Evolutionary conservation across 1,140 invertebrate genomes (phyloP).

Genomic region (Polypedilum vanderplanki): DNA sequence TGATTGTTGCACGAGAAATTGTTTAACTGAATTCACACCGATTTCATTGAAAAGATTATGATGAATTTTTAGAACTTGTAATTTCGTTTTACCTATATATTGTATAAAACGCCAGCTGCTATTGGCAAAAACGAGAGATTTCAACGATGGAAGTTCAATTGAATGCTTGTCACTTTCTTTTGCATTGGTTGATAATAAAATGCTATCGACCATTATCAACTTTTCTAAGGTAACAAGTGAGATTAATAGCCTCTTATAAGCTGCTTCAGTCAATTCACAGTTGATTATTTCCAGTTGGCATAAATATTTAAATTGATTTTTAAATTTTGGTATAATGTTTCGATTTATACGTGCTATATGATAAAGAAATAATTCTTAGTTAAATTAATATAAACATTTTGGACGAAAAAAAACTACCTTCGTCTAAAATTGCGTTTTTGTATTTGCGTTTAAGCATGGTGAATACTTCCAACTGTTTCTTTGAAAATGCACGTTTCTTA

Average conservation of each 20-base stretch:
- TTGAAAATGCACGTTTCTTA: background rate
- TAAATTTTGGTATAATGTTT: too few relatives aligned
- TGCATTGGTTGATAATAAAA: too few relatives aligned
- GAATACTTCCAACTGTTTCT: background rate
- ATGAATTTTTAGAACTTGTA: background rate
- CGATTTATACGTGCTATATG: too few relatives aligned
- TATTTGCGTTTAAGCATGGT: background rate
- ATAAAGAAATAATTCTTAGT: background rate
- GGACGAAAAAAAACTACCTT: background rate
- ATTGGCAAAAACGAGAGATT: background rate
- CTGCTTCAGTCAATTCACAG: background rate
- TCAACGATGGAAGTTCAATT: background rate
- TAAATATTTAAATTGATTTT: background rate
- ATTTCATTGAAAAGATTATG: too few relatives aligned
- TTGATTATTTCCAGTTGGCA: background rate
- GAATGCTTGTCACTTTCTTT: background rate
- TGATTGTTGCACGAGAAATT: background rate
- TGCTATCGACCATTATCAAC: too few relatives aligned
- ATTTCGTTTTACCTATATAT: background rate
- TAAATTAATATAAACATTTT: too few relatives aligned
- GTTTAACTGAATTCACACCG: too few relatives aligned
- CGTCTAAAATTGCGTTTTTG: background rate
- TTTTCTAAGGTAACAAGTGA: too few relatives aligned
- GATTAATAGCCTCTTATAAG: background rate
- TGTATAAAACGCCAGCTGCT: background rate